A percentile compares a stretch with the other conserved stretches of the same genome.
Evolutionary conservation across 2,888 invertebrate genomes (phyloP).

Genomic region (Oxycera nigricornis): DNA sequence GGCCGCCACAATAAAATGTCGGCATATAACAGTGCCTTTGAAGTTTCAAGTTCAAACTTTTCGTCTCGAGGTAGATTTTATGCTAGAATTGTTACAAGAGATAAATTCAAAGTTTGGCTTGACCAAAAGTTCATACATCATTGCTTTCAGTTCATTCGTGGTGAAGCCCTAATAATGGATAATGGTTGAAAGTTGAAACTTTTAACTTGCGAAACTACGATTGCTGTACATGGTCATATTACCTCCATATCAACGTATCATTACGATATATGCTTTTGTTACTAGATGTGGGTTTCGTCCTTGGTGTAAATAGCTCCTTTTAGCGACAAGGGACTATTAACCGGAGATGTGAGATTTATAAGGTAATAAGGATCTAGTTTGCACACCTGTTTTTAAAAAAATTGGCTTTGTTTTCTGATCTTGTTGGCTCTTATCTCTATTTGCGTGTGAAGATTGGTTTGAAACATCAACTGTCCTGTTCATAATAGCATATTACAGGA

Average conservation of each 20-base stretch:
- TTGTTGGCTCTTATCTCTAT: too few relatives aligned
- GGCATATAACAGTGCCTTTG: conserved; percentile 37
- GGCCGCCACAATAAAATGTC: conserved; percentile 44
- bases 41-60: not conserved
- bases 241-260: not conserved
- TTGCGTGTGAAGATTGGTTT: too few relatives aligned
- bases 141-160: conserved; percentile 39
- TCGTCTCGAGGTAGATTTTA: not conserved
- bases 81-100: not conserved
- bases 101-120: conserved; percentile 45
- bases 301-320: too few relatives aligned
- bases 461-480: too few relatives aligned
- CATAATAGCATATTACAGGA: too few relatives aligned
- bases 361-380: too few relatives aligned
- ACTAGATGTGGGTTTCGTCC: too few relatives aligned
- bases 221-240: not conserved
- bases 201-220: not conserved
- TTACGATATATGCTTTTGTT: too few relatives aligned
- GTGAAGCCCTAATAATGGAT: conserved; percentile 17
- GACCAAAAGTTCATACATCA: conserved; percentile 46
- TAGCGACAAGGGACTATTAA: too few relatives aligned
- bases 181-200: not conserved
- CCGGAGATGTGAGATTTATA: too few relatives aligned
- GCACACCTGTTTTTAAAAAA: too few relatives aligned
- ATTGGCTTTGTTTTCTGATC: too few relatives aligned